Evolutionary conservation across 2,797 vertebrate species (phyloP), one percentile per base, ranked within the genome.

Genomic region (Sciaenops ocellatus): DNA sequence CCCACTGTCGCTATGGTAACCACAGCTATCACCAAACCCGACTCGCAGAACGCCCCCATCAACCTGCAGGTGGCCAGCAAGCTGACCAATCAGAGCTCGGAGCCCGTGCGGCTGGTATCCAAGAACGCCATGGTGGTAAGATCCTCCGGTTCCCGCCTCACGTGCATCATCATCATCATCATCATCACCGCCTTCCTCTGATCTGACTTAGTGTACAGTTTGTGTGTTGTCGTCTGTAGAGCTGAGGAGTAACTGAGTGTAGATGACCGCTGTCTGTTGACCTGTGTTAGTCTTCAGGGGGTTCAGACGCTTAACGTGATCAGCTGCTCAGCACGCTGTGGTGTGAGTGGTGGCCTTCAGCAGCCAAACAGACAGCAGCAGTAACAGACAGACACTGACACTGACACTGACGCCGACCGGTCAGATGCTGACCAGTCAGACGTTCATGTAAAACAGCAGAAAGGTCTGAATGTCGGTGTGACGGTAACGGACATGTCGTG

Each of bases 51-150:
- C 87, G 89, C 96, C 82, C 97, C 98, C 82, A 96, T 99, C 94
- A 99, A 99, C 95, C 96, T 99, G 88, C 98, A 99, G 95, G 96
- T 98, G 93, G 95, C 97, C 92, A 95, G 95, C 96, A 99, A 98
- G 94, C 94, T 97, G 93, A 94, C 96, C 94, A 95, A 94, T 94
- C 97, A 96, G 93, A 96, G 96, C 93, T 85, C 94, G 79, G 98
- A 98, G 91, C 96, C 97, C 30, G 94, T 97, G 85, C 95, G 98
- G 85, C 96, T 98, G 92, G 93, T 98, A 84, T 95, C 98, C 84
- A 96, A 96, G 92, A 95, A 94, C 64, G 76, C 95, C 71, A 92
- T 96, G 83, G 89, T 96, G 87, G 95, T 96, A 91, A 94, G 95
- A 51, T n/a, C 51, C 7, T 51, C 42, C 0, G 0, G 0, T 50